Conservation (phyloP, 1,140 invertebrate genomes). For the Megalonaias nervosa region DNA sequence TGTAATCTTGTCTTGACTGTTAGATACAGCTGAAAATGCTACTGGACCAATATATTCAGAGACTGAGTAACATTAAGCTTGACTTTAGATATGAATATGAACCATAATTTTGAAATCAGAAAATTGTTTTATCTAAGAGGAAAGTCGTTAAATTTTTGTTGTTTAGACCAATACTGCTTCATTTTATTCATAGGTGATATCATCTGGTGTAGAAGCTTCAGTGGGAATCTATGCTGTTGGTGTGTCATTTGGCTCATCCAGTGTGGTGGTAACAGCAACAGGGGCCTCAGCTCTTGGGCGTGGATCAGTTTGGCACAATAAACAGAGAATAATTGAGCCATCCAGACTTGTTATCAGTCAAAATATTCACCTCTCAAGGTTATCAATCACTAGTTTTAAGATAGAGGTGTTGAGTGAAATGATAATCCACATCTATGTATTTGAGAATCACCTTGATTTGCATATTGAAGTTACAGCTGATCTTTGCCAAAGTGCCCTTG, state of each 20-base stretch:
- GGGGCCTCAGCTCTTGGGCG: not conserved
- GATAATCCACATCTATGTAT: slow-evolving; percentile 28
- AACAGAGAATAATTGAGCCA: slow-evolving; percentile 4
- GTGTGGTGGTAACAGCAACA: slow-evolving; percentile 21
- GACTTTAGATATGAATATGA: too few species aligned
- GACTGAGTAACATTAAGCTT: too few species aligned
- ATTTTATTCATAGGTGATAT: too few species aligned
- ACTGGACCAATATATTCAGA: too few species aligned
- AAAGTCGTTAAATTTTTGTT: too few species aligned
- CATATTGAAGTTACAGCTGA: slow-evolving; percentile 7
- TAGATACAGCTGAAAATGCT: too few species aligned
- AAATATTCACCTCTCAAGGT: slow-evolving; percentile 10
- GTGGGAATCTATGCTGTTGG: not conserved
- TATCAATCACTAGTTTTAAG: slow-evolving; percentile 15
- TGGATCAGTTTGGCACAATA: slow-evolving; percentile 9
- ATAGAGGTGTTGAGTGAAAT: slow-evolving; percentile 21
- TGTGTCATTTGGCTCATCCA: slow-evolving; percentile 12
- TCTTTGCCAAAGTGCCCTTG: slow-evolving; percentile 18
- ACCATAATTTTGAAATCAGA: too few species aligned
- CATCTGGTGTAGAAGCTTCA: too few species aligned
- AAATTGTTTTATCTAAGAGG: too few species aligned
- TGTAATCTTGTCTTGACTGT: too few species aligned
- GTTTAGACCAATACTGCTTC: too few species aligned
- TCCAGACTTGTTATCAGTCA: slow-evolving; percentile 8
- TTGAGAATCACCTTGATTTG: slow-evolving; percentile 17